A percentile compares a stretch with the other conserved stretches of the same genome.
Conservation (phyloP, 2,797 vertebrate genomes). For the Pteropus rufus region DNA sequence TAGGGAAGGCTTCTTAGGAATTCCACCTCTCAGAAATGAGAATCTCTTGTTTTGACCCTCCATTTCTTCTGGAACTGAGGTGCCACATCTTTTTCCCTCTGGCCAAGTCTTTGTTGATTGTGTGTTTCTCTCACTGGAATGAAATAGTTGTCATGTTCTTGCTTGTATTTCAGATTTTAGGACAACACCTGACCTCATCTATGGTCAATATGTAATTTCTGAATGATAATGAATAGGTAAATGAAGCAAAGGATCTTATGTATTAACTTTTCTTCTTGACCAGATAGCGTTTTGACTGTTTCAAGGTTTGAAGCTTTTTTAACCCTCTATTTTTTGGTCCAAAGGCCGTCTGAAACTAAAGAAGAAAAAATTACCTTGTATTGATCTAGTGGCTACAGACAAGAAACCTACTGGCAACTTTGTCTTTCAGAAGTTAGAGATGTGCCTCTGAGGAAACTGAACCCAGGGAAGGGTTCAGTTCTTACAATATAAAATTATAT, state of each 20-base stretch:
- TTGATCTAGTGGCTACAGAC: background rate
- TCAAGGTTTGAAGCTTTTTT: background rate
- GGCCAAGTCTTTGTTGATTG: background rate
- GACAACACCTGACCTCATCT: background rate
- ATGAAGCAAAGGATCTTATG: background rate
- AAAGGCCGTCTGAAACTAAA: constrained; percentile 1
- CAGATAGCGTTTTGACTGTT: background rate
- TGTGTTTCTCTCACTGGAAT: background rate
- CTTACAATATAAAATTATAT: constrained; percentile 22
- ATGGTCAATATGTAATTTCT: background rate
- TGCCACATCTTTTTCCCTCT: background rate
- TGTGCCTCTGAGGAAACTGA: constrained; percentile 35
- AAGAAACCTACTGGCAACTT: fast-evolving
- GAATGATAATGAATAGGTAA: background rate
- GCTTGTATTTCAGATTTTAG: background rate
- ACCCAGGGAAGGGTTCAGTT: background rate
- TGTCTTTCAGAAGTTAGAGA: constrained; percentile 32
- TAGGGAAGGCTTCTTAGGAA: background rate
- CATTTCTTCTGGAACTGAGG: background rate
- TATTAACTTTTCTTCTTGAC: background rate
- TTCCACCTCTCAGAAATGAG: background rate
- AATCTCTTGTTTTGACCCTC: background rate
- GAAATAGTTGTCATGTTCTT: background rate
- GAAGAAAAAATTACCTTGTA: background rate
- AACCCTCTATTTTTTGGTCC: background rate